Base-by-base conservation (phyloP, 2,888 invertebrate species). In the Chrysotoxum bicinctum region DNA sequence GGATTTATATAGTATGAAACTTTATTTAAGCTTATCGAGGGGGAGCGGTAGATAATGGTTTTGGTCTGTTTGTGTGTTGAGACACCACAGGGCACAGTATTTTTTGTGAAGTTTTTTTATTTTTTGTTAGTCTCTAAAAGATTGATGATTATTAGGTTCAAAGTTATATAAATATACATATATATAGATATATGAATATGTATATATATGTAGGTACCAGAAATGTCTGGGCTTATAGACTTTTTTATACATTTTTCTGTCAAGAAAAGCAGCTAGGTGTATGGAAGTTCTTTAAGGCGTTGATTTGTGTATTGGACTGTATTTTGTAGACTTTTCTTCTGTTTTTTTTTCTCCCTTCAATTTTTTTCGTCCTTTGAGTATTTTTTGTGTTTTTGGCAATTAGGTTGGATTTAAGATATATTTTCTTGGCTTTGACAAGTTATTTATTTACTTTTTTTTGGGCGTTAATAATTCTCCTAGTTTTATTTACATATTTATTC, bases 91-190 rank as follows among this genome's bases (percentile, higher is more conserved):
- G 35, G 45, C 40, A 32, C 60, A 52, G 64, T 64, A 10, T 30
- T 19, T 35, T 35, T n/a, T 48, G 58, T n/a, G 26, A 43, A 62
- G 26, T 62, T 62, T 62, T 26, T 62, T 62, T 26, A 23, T 62
- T 56, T 12, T 62, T 62, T 62, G 43, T 62, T 62, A 30, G 45
- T 64, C 45, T 66, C 60, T 32, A 45, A 84, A 80, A 84, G 84
- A 84, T 84, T 84, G 84, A 84, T 84, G 84, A 79, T 84, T 80
- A 84, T 80, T 84, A 68, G 80, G 84, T 80, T 79, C 66, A 72
- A 32, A 80, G 72, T 68, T 79, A 21, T 75, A 66, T 45, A 74
- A 83, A 64, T 45, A 56, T 54, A 75, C 0, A 16, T 43, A 16
- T 43, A 16, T 45, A 19, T 19, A 21, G 26, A 26, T 26, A 26